Conservation (phyloP, 1,140 invertebrate species). For the Drosophila paulistorum region DNA sequence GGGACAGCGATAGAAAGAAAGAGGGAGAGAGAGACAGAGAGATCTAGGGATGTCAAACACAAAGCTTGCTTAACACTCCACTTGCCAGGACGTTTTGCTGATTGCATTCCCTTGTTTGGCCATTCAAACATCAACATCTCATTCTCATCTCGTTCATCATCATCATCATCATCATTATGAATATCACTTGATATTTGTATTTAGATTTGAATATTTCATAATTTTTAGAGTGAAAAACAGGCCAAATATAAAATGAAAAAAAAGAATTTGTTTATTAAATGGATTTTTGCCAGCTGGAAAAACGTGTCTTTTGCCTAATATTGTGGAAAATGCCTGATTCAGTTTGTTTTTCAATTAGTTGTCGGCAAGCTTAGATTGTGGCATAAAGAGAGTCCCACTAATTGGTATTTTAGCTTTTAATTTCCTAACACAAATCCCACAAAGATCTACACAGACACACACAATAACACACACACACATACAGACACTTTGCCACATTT, state of each 20-base stretch:
- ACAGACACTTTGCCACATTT: constrained; percentile 43
- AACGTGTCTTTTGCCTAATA: constrained; percentile 72
- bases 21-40: not conserved
- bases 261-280: constrained; percentile 32
- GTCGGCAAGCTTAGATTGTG: constrained; percentile 39
- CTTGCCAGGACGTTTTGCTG: constrained; percentile 47
- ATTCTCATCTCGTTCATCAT: constrained; percentile 23
- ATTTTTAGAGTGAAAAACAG: constrained; percentile 56
- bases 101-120: constrained; percentile 75
- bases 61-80: constrained; percentile 78
- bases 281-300: constrained; percentile 32
- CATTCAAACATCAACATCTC: constrained; percentile 35
- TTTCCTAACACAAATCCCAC: constrained; percentile 60
- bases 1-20: too few relatives aligned
- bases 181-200: constrained; percentile 29
- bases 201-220: constrained; percentile 65
- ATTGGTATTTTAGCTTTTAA: constrained; percentile 80
- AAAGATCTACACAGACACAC: constrained; percentile 9
- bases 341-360: constrained; percentile 78
- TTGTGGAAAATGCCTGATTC: constrained; percentile 48
- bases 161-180: constrained; percentile 20
- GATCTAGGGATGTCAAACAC: constrained; percentile 59
- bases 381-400: constrained; percentile 53
- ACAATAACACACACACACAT: not conserved
- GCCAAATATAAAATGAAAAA: not conserved